Conservation (phyloP, 2,113 vertebrate species). For the Orientallactaga bullata region DNA sequence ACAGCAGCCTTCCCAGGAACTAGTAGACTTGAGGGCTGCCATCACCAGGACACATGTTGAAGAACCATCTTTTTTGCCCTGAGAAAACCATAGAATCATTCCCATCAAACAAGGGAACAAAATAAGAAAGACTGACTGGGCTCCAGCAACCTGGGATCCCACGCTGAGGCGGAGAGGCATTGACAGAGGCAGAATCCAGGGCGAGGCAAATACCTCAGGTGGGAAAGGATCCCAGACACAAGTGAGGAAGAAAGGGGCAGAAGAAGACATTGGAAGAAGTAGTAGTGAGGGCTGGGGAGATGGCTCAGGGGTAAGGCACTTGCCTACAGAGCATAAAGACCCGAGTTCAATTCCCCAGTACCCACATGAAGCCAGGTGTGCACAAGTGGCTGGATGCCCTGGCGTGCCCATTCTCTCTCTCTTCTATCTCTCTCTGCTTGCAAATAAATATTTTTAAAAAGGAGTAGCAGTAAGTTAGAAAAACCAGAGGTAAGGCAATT, state of each 20-base stretch:
- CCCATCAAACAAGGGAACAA: too few species aligned
- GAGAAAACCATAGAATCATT: background rate
- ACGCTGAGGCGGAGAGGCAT: background rate
- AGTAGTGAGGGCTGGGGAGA: too few species aligned
- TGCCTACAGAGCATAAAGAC: too few species aligned
- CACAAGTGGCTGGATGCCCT: too few species aligned
- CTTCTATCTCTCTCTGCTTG: too few species aligned
- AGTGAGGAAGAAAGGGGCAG: accelerated
- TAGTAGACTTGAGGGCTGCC: accelerated
- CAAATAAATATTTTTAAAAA: too few species aligned
- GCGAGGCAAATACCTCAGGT: accelerated
- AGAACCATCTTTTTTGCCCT: too few species aligned
- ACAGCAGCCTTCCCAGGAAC: background rate
- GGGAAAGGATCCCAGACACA: background rate
- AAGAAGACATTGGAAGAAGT: background rate
- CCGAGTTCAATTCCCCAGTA: too few species aligned
- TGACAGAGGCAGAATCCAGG: background rate
- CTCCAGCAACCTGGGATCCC: background rate
- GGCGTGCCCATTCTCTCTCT: too few species aligned
- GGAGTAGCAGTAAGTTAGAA: background rate
- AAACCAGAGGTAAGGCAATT: background rate
- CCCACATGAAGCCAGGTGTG: too few species aligned
- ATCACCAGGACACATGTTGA: accelerated
- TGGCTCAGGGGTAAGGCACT: too few species aligned
- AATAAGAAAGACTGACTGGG: accelerated